Base-by-base conservation (phyloP, 2,113 vertebrate species). In the Pungitius pungitius region DNA sequence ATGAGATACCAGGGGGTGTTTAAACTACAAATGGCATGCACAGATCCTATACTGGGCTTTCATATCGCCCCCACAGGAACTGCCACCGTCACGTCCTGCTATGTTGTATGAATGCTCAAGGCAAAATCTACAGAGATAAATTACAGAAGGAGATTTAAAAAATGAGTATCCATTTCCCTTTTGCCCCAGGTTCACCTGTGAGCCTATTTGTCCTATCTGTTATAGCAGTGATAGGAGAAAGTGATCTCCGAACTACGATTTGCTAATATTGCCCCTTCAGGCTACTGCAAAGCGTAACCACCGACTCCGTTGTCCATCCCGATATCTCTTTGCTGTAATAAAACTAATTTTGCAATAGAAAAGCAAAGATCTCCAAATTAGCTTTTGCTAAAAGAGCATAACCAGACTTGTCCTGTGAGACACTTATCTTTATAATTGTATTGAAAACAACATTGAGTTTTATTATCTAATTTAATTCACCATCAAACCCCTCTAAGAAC, bases 61-160 rank as follows among this genome's bases (percentile, higher is more conserved):
- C 80, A 77, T 72, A 77, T 78, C 73, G 81, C 66, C 73, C 24
- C 54, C 22, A 65, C 9, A 70, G 68, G 74, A 75, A 84, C 27
- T 10, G 76, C 62, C 76, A 58, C 66, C 67, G 26, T 73, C 67
- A 56, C 66, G 26, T 49, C 40, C 62, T 77, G 70, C 84, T 40
- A 52, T 57, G 74, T 43, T 73, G 63, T 67, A 68, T 47, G 37
- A 75, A 13, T 27, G 72, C 88, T 86, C 24, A 35, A 60, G 83
- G 87, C 81, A 0, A 73, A 70, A 74, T 70, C 45, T 61, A 57
- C 49, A 33, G 24, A 66, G n/a, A 85, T 85, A 81, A 82, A 89
- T 87, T 77, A 80, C 45, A 76, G 69, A 57, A 20, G 22, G 64
- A 77, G 52, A 87, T 77, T 73, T 80, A 78, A 80, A 80, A 67